Evolutionary conservation across 2,888 invertebrate genomes (phyloP).

Genomic region (Galerucella calmariensis): DNA sequence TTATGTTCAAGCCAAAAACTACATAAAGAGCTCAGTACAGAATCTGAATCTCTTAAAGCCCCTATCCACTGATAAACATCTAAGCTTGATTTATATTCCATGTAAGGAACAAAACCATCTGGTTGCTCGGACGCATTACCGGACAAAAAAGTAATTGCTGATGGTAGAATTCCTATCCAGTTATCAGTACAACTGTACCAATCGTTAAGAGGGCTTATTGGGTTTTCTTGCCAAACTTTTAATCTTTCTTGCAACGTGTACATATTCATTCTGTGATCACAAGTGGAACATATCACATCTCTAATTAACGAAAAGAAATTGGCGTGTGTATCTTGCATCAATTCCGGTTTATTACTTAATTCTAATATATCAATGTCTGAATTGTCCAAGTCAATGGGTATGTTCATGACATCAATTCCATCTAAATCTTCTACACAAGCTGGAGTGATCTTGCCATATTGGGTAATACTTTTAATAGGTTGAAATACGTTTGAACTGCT

Average conservation of each 20-base stretch:
- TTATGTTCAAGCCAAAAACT: slow-evolving; percentile 81
- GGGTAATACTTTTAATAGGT: slow-evolving; percentile 50
- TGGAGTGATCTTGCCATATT: slow-evolving; percentile 59
- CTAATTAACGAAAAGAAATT: slow-evolving; percentile 89
- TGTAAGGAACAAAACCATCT: slow-evolving; percentile 88
- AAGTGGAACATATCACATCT: slow-evolving; percentile 87
- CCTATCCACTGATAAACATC: slow-evolving; percentile 93
- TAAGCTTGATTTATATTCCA: slow-evolving; percentile 81
- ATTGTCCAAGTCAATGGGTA: slow-evolving; percentile 80
- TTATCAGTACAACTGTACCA: slow-evolving; percentile 79
- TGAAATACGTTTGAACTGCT: slow-evolving; percentile 41
- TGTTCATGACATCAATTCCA: slow-evolving; percentile 79
- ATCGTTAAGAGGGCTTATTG: slow-evolving; percentile 83
- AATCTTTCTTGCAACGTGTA: slow-evolving; percentile 80
- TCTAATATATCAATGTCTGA: slow-evolving; percentile 66
- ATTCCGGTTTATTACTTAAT: slow-evolving; percentile 67
- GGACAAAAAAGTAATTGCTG: slow-evolving; percentile 85
- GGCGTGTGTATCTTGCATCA: slow-evolving; percentile 84
- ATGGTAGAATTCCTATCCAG: slow-evolving; percentile 80
- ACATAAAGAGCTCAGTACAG: slow-evolving; percentile 78
- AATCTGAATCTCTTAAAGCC: slow-evolving; percentile 89
- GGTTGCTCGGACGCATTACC: slow-evolving; percentile 85
- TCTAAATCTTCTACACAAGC: slow-evolving; percentile 69
- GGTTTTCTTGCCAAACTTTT: slow-evolving; percentile 80
- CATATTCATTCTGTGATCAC: slow-evolving; percentile 85